Evolutionary conservation across 2,888 invertebrate genomes (phyloP), one percentile per base, ranked within the genome.

Genomic region (Euzetes globulus): DNA sequence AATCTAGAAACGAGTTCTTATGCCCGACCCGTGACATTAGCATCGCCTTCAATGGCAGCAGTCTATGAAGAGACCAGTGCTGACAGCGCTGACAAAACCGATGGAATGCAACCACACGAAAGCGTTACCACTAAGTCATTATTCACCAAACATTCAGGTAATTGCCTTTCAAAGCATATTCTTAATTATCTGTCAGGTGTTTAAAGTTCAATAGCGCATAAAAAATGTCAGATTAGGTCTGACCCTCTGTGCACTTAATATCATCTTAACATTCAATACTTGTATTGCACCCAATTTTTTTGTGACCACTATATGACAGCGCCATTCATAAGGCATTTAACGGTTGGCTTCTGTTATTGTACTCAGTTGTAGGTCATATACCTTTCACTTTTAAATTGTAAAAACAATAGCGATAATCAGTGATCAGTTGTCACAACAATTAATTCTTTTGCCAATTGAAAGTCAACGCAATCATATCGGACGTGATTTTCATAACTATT

Each of bases 181-280:
- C 41, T 9, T 45, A 45, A 47, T 45, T 41, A 37, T 41, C 17
- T 25, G 17, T 70, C 37, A 19, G 41, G 22, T 65, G 63, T 47
- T 70, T 70, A 70, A 22, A 47, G 70, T 70, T 70, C 70, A 70
- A 70, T 70, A 70, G 70, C 70, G 70, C 70, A 13, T 70, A 25
- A 29, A 65, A 25, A 70, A 27, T 45, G 65, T 41, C 25, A 4
- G 2, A 27, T 65, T 11, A 65, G 4, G 2, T 65, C 33, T 65
- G 65, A 65, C 65, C 65, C 37, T 33, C 63, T 63, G 25, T 11
- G 1, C 4, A 19, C 41, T 19, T 19, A 33, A 3, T 17, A 11
- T 25, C 6, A 41, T 6, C 22, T 70, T 7, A 27, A 6, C 3
- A 19, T 17, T 29, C 17, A 60, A 33, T n/a, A 15, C 58, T 58